phyloP scores from a whole-genome alignment of 2,797 vertebrate species.

The Crenichthys baileyi region DNA sequence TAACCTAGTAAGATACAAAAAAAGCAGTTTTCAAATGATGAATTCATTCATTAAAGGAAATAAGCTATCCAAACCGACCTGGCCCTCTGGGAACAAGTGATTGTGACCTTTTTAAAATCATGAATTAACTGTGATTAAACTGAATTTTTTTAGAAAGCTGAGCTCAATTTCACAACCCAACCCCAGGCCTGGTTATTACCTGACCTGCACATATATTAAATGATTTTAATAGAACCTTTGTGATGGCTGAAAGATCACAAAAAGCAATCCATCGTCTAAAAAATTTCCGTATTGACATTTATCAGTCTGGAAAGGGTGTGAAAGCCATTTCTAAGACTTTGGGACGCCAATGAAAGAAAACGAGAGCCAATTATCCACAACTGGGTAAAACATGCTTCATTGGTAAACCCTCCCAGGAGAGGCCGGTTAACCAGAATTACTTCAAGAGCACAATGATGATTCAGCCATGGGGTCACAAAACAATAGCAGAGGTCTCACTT shows the following conservation, averaged over 20 bases:
- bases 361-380: not conserved
- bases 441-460: not conserved
- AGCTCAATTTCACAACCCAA: too few relatives aligned
- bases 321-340: not conserved
- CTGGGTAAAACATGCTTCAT: not conserved
- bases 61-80: too few relatives aligned
- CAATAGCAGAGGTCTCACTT: not conserved
- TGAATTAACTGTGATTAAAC: too few relatives aligned
- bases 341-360: not conserved
- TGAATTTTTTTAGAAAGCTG: too few relatives aligned
- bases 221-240: not conserved
- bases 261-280: not conserved
- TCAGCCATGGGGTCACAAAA: not conserved
- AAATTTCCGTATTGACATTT: too few relatives aligned
- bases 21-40: too few relatives aligned
- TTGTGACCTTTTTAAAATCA: too few relatives aligned
- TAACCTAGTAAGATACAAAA: too few relatives aligned
- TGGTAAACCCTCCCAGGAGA: not conserved
- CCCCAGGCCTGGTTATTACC: not conserved
- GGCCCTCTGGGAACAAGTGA: too few relatives aligned
- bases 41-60: too few relatives aligned
- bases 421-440: not conserved
- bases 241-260: not conserved
- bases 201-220: not conserved
- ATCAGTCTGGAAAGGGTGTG: too few relatives aligned